A percentile compares a stretch with the other conserved stretches of the same genome.
phyloP scores from a whole-genome alignment of 2,888 invertebrate genomes.

The Protonemura montana region DNA sequence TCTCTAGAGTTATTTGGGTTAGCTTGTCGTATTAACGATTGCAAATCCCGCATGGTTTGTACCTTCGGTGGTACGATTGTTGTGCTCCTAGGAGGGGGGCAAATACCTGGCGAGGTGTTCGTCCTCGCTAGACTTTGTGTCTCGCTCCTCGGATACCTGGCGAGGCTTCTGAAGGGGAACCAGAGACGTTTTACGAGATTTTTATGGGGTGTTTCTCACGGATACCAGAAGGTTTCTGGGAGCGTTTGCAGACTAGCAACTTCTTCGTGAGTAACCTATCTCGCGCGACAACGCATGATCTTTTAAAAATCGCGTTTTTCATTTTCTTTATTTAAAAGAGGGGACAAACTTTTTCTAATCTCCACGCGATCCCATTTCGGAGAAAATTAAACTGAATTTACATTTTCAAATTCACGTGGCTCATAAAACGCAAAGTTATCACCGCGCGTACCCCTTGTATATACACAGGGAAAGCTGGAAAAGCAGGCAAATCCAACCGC shows the following conservation, averaged over 20 bases:
- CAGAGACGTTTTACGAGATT: background rate
- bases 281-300: background rate
- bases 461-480: background rate
- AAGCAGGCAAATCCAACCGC: background rate
- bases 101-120: background rate
- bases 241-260: background rate
- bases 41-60: background rate
- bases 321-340: background rate
- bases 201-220: constrained; percentile 7
- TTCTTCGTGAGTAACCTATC: no score
- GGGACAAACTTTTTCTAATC: background rate
- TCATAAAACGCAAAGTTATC: background rate
- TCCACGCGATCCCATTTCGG: background rate
- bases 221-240: background rate
- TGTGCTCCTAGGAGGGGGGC: background rate
- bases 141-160: background rate
- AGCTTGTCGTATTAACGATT: background rate
- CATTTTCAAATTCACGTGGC: background rate
- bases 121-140: background rate
- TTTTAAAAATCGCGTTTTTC: background rate
- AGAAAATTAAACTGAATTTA: background rate
- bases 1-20: constrained; percentile 4
- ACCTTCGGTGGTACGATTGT: background rate
- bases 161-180: background rate
- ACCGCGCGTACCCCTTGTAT: background rate